A percentile compares a stretch with the other conserved stretches of the same genome.
Evolutionary conservation across 2,113 vertebrate species (phyloP).

Genomic region (Otocyon megalotis): DNA sequence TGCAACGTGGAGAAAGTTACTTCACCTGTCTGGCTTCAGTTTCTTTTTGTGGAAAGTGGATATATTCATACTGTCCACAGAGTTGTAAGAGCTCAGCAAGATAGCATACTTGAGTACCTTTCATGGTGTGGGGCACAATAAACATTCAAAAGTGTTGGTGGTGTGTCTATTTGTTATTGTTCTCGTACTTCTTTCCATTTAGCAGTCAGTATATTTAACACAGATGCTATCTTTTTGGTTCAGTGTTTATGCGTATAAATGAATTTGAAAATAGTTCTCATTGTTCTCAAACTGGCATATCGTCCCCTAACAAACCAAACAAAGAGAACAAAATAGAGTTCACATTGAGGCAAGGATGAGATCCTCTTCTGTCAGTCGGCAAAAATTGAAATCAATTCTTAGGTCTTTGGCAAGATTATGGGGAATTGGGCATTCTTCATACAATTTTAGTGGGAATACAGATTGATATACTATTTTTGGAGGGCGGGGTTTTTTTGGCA

Average conservation of each 20-base stretch:
- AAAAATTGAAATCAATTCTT: constrained; percentile 30
- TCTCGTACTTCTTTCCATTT: constrained; percentile 29
- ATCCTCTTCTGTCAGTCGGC: background rate
- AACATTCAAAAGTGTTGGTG: constrained; percentile 30
- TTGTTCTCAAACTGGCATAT: constrained; percentile 49
- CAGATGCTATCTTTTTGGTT: constrained; percentile 43
- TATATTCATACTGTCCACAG: background rate
- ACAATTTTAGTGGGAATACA: constrained; percentile 21
- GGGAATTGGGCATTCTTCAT: background rate
- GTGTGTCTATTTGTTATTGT: background rate
- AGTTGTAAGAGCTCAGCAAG: background rate
- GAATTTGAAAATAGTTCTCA: constrained; percentile 42
- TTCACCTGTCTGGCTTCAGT: constrained; percentile 41
- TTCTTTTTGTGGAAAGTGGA: constrained; percentile 49
- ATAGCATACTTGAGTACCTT: background rate
- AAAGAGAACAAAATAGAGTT: constrained; percentile 40
- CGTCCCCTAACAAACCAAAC: background rate
- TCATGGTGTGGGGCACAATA: background rate
- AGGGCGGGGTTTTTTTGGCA: background rate
- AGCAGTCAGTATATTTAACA: constrained; percentile 12
- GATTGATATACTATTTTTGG: background rate
- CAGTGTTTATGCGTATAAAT: constrained; percentile 16
- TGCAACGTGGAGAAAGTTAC: constrained; percentile 52
- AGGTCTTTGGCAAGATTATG: constrained; percentile 11
- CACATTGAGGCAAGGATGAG: constrained; percentile 44